phyloP scores from a whole-genome alignment of 2,113 vertebrate genomes.

The Bettongia penicillata region DNA sequence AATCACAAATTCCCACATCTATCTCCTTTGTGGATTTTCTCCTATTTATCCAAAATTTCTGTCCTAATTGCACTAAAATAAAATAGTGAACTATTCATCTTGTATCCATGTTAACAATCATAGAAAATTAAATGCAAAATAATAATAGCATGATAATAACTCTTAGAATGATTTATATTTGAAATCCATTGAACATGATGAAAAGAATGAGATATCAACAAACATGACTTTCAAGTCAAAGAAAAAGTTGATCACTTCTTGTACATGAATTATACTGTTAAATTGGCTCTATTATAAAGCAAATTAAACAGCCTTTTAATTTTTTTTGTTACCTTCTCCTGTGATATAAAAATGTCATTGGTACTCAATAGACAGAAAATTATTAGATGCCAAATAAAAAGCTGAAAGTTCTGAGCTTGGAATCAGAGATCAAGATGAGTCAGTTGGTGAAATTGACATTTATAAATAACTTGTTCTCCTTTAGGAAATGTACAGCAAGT shows the following conservation, averaged over 20 bases:
- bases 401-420: neutral
- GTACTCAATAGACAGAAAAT: neutral
- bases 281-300: neutral
- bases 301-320: neutral
- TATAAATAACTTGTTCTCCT: neutral
- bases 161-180: neutral
- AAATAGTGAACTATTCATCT: neutral
- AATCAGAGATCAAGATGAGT: neutral
- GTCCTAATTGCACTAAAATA: neutral
- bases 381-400: neutral
- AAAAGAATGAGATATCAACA: no score
- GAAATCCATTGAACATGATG: neutral
- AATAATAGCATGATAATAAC: neutral
- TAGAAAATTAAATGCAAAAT: neutral
- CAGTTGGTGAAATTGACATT: neutral
- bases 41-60: neutral
- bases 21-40: neutral
- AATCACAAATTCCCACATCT: neutral
- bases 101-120: neutral
- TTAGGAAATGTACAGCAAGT: neutral
- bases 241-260: neutral
- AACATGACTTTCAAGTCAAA: neutral
- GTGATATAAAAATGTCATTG: neutral
- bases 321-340: neutral
- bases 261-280: no score